Conservation (phyloP, 1,140 invertebrate species). For the Sipha flava region DNA sequence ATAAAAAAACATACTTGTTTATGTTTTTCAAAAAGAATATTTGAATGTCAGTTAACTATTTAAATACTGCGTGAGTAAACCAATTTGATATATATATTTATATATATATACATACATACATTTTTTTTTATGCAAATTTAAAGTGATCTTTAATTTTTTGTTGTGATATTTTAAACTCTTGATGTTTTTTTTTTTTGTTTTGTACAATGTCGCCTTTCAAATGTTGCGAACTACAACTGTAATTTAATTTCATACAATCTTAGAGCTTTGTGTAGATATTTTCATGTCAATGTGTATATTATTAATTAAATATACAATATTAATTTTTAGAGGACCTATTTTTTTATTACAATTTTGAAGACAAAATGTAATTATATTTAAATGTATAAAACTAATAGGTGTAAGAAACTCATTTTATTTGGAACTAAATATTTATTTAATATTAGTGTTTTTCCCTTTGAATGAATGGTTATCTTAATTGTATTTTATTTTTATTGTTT, state of each 20-base stretch:
- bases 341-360: conserved; percentile 20
- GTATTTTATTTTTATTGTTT: background rate
- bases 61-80: background rate
- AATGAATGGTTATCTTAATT: background rate
- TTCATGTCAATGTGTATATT: conserved; percentile 26
- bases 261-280: conserved; percentile 26
- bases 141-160: conserved; percentile 9
- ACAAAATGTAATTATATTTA: background rate
- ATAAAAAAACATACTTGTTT: background rate
- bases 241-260: background rate
- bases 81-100: background rate
- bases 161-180: conserved; percentile 10
- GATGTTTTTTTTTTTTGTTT: conserved; percentile 1
- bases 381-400: background rate
- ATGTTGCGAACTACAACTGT: background rate
- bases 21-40: background rate
- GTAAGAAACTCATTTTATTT: background rate
- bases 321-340: conserved; percentile 16
- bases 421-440: background rate
- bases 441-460: background rate
- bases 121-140: background rate
- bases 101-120: background rate
- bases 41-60: conserved; percentile 1
- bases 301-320: conserved; percentile 9
- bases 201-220: conserved; percentile 8